Conservation (phyloP, 2,888 invertebrate genomes). For the Andrena haemorrhoa region DNA sequence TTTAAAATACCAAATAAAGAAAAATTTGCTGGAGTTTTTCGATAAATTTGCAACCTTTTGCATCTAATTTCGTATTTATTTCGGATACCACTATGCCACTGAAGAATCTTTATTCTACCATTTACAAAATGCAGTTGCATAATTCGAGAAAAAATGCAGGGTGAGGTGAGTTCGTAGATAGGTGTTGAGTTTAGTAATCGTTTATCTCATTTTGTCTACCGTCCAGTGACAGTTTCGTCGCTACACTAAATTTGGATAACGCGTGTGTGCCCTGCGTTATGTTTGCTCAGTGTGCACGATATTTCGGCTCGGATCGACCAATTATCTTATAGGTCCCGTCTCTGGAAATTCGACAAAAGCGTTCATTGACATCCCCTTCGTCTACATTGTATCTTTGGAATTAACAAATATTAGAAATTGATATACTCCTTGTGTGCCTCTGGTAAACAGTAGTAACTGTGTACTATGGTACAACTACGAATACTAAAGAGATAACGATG, state of each 20-base stretch:
- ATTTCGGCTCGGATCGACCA: background rate
- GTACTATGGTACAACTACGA: constrained; percentile 15
- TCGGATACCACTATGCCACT: too few species aligned
- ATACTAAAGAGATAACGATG: constrained; percentile 27
- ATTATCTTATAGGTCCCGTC: background rate
- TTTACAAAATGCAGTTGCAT: too few species aligned
- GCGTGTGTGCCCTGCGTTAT: background rate
- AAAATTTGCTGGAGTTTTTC: too few species aligned
- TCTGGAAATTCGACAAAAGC: background rate
- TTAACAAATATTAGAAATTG: constrained; percentile 46
- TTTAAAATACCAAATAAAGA: too few species aligned
- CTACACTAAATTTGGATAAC: constrained; percentile 19
- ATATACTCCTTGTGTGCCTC: background rate
- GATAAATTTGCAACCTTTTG: too few species aligned
- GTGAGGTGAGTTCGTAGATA: too few species aligned
- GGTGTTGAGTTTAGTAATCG: background rate
- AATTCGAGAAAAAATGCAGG: too few species aligned
- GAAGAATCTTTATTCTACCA: too few species aligned
- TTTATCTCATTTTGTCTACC: background rate
- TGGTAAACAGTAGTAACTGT: constrained; percentile 17
- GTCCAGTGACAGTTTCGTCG: background rate
- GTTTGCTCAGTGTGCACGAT: background rate
- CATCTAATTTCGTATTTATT: too few species aligned
- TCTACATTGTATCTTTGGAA: constrained; percentile 30
- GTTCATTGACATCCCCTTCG: constrained; percentile 30